Conservation (phyloP, 2,113 vertebrate species). For the Camelus dromedarius region DNA sequence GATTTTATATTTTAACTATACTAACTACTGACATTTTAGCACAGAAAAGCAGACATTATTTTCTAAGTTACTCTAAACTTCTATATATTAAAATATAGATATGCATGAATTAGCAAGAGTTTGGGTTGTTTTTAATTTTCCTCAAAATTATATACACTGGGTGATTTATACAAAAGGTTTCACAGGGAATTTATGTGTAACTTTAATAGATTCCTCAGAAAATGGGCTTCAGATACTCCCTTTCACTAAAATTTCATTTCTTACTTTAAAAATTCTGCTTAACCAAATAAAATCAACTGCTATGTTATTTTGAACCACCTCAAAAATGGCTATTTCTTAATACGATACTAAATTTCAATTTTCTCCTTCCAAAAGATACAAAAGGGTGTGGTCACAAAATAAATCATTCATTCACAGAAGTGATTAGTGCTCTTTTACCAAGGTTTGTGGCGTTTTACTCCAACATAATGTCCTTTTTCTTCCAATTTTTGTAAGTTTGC, state of each 20-base stretch:
- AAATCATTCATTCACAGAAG: conserved; percentile 51
- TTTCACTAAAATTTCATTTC: conserved; percentile 52
- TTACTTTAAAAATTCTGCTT: conserved; percentile 42
- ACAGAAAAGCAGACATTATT: conserved; percentile 61
- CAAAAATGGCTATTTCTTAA: conserved; percentile 64
- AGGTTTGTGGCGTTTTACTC: conserved; percentile 53
- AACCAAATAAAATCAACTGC: conserved; percentile 58
- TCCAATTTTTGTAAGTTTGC: conserved; percentile 28
- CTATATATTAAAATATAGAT: conserved; percentile 78
- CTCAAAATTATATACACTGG: conserved; percentile 76
- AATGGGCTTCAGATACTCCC: conserved; percentile 37
- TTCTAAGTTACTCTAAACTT: conserved; percentile 80
- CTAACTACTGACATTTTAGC: conserved; percentile 16
- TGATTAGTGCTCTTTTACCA: conserved; percentile 57
- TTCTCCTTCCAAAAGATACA: conserved; percentile 18
- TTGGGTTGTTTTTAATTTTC: conserved; percentile 68
- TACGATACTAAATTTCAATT: conserved; percentile 72
- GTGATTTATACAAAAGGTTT: conserved; percentile 70
- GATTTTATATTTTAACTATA: conserved; percentile 59
- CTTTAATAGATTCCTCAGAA: conserved; percentile 61
- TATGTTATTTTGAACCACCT: conserved; percentile 39
- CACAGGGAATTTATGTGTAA: conserved; percentile 51
- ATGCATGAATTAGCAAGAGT: conserved; percentile 62
- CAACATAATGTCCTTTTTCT: neutral
- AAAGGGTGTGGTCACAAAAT: conserved; percentile 74